These are phyloP conservation scores for Stenopsyche tienmushanensis DNA, from an alignment of 1,140 invertebrate species.

Conservation along the genomic window DNA sequence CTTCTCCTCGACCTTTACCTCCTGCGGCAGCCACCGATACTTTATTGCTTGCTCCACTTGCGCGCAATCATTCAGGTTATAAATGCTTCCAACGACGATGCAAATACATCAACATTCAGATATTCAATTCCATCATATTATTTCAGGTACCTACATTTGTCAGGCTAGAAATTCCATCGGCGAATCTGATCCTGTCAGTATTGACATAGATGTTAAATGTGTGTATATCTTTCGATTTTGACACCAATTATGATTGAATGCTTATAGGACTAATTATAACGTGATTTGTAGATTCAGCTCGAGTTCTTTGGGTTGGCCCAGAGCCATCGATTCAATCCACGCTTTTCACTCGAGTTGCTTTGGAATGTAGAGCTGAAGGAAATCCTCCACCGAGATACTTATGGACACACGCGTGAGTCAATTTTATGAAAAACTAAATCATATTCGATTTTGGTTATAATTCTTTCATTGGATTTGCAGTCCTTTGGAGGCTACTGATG, in stretches of 20 bases:
- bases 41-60: conserved; percentile 58
- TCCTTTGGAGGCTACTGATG: conserved; percentile 43
- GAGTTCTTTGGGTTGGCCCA: conserved; percentile 79
- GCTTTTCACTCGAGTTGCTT: conserved; percentile 72
- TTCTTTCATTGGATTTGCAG: conserved; percentile 44
- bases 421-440: conserved; percentile 27
- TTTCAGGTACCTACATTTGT: conserved; percentile 71
- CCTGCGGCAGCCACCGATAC: conserved; percentile 47
- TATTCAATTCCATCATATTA: conserved; percentile 8
- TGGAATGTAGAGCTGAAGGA: conserved; percentile 81
- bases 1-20: conserved; percentile 58
- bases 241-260: conserved; percentile 28
- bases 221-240: conserved; percentile 54
- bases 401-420: conserved; percentile 69
- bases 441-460: too few relatives aligned
- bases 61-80: conserved; percentile 56
- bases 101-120: too few relatives aligned
- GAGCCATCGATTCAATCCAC: conserved; percentile 74
- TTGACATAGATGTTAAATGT: conserved; percentile 87
- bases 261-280: conserved; percentile 5
- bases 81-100: conserved; percentile 67
- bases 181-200: conserved; percentile 73
- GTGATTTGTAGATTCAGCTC: conserved; percentile 69
- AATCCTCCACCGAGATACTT: conserved; percentile 81
- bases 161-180: conserved; percentile 80